Base-by-base conservation (phyloP, 2,113 vertebrate genomes). In the Uria lomvia region DNA sequence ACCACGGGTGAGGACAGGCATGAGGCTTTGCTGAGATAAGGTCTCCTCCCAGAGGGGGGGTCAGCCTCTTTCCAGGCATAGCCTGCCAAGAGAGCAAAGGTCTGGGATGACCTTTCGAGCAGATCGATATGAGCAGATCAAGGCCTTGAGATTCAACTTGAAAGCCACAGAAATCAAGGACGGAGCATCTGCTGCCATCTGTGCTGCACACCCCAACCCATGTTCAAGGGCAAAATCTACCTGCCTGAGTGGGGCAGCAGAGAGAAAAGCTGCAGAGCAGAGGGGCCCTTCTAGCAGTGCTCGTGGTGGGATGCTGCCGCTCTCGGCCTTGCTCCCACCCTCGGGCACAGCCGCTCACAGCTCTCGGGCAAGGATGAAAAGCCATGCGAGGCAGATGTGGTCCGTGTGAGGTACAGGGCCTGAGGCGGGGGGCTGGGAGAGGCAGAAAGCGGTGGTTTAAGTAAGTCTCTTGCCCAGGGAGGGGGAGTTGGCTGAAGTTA, bases 11-110 rank as follows among this genome's bases (percentile, higher is more conserved):
- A 81, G 72, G 60, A 40, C 18, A 53, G 56, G 13, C 29, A 17
- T 12, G 43, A 91, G 40, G 68, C 72, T 96, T 92, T 86, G 65
- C n/a, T 50, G 53, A 71, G 80, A 11, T 2, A 19, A 3, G 10
- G 16, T 83, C 71, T 66, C 42, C 38, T 85, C 74, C 45, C 36
- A 56, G 45, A 60, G 62, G 8, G 52, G 53, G 23, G 16, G 43
- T 84, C 43, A 40, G 30, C 47, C 70, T 81, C 94, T 77, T 74
- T 83, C 63, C 42, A 67, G 71, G 70, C 20, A 36, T 14, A 52
- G 27, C 23, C 56, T 84, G 66, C n/a, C 68, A 40, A 38, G 17
- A 62, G 90, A 86, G 32, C 93, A 95, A 92, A 96, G 85, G 58
- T 87, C 88, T 80, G 87, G 65, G 24, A 6, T 65, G 49, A 63